Percentiles rank a stretch among this genome's conserved stretches.
Evolutionary conservation across 2,797 vertebrate species (phyloP).

Genomic region (Australoheros facetus): DNA sequence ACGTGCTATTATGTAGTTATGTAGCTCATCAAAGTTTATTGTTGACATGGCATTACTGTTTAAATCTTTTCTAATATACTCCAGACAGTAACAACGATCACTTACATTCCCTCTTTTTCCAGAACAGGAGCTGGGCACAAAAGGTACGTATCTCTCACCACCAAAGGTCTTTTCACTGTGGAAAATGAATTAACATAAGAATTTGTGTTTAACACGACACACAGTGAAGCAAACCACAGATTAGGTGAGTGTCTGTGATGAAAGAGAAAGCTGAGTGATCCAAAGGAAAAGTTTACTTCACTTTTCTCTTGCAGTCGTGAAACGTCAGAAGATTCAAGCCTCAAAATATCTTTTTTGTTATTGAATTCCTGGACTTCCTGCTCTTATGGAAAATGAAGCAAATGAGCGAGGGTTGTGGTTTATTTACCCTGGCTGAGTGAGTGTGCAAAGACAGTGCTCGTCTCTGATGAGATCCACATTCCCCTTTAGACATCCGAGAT

Average conservation of each 20-base stretch:
- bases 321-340: conserved; percentile 36
- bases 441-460: conserved; percentile 53
- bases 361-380: conserved; percentile 70
- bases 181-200: conserved; percentile 22
- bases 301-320: conserved; percentile 14
- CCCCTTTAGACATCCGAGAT: conserved; percentile 70
- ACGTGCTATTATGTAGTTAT: background rate
- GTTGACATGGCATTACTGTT: background rate
- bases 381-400: conserved; percentile 69
- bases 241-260: background rate
- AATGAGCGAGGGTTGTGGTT: conserved; percentile 59
- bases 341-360: conserved; percentile 39
- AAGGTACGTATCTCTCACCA: conserved; percentile 92
- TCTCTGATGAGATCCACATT: conserved; percentile 70
- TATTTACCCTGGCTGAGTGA: conserved; percentile 72
- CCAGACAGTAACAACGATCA: conserved; percentile 20
- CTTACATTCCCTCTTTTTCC: conserved; percentile 91
- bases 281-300: conserved; percentile 8
- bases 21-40: background rate
- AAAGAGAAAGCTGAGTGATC: conserved; percentile 13
- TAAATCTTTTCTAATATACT: background rate
- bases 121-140: conserved; percentile 94
- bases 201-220: background rate
- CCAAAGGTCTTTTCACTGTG: conserved; percentile 92
- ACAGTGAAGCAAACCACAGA: background rate